Base-by-base conservation (phyloP, 1,140 invertebrate genomes). In the Lethrus apterus region DNA sequence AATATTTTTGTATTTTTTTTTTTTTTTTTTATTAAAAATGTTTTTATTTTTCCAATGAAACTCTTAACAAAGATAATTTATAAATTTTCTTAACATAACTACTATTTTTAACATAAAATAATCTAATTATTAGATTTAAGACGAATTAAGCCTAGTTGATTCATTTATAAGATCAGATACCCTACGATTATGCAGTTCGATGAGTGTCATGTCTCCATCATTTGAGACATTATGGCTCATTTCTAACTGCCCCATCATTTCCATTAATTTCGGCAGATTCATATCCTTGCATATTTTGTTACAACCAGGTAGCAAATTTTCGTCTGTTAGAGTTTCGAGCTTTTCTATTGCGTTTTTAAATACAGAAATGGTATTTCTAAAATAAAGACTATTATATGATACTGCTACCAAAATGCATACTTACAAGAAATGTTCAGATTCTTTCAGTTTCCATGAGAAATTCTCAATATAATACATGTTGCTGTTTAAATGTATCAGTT, bases 391-490 rank as follows among this genome's bases (percentile, higher is more conserved):
- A 24, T 41, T 30, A 1, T 13, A 0, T 11, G 2, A 17, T 14
- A n/a, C 35, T 19, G n/a, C 19, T 21, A 1, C 11, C 10, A n/a
- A 3, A 21, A 21, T 21, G 18, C 17, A 17, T 14, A 32, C 29
- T 44, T 52, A 56, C 51, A 34, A 34, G 23, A 56, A 24, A 32
- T 50, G 17, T 4, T 46, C 21, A n/a, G 50, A 50, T 8, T 54
- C 33, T 19, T 54, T 20, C 31, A 54, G 29, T 29, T 51, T 35
- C 19, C 38, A 20, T 11, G 49, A 46, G 52, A 63, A 57, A 3
- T 21, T 7, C 51, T 56, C 53, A 13, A 64, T 57, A 35, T 56
- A 64, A 30, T 46, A 50, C 23, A 64, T 43, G 46, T 62, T 62
- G 20, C 55, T 60, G n/a, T 42, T 38, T 9, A 57, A 35, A 47